phyloP scores from a whole-genome alignment of 1,140 invertebrate genomes.

The Mamestra configurata region DNA sequence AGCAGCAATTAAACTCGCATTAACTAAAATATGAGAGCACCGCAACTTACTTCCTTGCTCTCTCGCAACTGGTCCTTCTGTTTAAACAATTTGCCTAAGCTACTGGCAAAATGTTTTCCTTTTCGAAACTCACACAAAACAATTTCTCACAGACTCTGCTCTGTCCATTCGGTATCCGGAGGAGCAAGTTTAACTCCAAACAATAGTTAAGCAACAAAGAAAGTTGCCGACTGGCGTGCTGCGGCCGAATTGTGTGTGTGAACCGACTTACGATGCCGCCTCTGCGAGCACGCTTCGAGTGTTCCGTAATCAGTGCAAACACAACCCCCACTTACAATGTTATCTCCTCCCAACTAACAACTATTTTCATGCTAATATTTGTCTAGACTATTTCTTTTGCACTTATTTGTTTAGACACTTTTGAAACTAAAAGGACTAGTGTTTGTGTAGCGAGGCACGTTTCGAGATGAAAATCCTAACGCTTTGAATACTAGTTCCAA shows the following conservation, averaged over 20 bases:
- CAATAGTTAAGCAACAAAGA: constrained; percentile 85
- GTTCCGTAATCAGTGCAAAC: constrained; percentile 56
- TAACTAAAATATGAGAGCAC: constrained; percentile 79
- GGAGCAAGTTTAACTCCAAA: constrained; percentile 79
- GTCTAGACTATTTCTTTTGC: constrained; percentile 40
- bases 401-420: constrained; percentile 49
- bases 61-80: constrained; percentile 41
- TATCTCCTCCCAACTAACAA: constrained; percentile 45
- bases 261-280: constrained; percentile 60
- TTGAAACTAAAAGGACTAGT: constrained; percentile 39
- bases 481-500: constrained; percentile 37
- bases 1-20: constrained; percentile 76
- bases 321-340: constrained; percentile 47
- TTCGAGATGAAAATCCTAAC: constrained; percentile 43
- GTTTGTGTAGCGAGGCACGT: constrained; percentile 35
- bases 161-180: constrained; percentile 70
- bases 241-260: constrained; percentile 69
- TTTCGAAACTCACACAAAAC: constrained; percentile 74
- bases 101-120: constrained; percentile 83
- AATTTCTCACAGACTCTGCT: constrained; percentile 68
- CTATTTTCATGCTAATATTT: constrained; percentile 54
- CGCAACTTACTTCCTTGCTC: constrained; percentile 39
- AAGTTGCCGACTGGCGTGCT: constrained; percentile 69
- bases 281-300: constrained; percentile 42
- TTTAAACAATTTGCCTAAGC: constrained; percentile 81